Base-by-base conservation (phyloP, 2,113 vertebrate species). In the Amblyornis subalaris region DNA sequence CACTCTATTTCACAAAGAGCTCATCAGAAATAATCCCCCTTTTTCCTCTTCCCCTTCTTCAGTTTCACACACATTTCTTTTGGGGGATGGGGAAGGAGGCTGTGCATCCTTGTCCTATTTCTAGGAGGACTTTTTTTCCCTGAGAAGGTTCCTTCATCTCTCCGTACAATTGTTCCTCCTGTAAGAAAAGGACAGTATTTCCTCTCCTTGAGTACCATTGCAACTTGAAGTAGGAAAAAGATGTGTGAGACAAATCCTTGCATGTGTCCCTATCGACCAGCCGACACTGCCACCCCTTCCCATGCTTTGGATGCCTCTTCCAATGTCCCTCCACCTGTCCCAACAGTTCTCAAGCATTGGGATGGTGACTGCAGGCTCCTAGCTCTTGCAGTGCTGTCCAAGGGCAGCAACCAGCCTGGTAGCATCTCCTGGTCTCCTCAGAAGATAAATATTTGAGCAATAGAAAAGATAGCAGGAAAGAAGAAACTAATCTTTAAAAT, bases 101-200 rank as follows among this genome's bases (percentile, higher is more conserved):
- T 62, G 22, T 61, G 24, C 24, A 62, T 31, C 33, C 35, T 79
- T 70, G 44, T 33, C 74, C 47, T 79, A 3, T 58, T 76, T 50
- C 58, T 83, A 88, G 29, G 6, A 74, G 35, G 16, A 24, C 9
- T 5, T 87, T 92, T 82, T 44, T 36, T 20, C 33, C 42, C 57
- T 77, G 14, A 70, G 44, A 42, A 78, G 38, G 15, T 50, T 82
- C 26, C 16, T 76, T 65, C 45, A 10, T 42, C 35, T 54, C 36
- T 62, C 20, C 0, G 0, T 33, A 3, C 26, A 60, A 9, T 18
- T 61, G 13, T 40, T 81, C 14, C 17, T 55, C 24, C 42, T 29
- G 8, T 31, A 47, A 81, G 25, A 64, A 71, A 54, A 44, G 16
- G 20, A 48, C 28, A 74, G 2, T 66, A 14, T 65, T 72, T 90